Conservation (phyloP, 2,113 vertebrate genomes). For the Cynoglossus semilaevis region DNA sequence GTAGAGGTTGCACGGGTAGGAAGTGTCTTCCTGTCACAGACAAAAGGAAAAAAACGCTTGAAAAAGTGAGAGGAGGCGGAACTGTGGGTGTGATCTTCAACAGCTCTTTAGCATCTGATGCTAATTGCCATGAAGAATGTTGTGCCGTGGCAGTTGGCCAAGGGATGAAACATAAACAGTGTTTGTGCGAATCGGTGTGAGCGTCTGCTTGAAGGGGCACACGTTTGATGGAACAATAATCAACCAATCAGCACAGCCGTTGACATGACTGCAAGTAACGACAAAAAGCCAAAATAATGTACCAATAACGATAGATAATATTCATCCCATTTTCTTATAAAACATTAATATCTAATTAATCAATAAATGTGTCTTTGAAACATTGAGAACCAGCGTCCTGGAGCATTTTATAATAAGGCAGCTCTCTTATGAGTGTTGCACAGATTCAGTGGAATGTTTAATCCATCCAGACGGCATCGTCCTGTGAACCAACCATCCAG, state of each 20-base stretch:
- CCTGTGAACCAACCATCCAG: conserved; percentile 16
- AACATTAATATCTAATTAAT: no score
- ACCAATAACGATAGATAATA: no score
- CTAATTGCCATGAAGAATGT: conserved; percentile 73
- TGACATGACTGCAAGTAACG: conserved; percentile 32
- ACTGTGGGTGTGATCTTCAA: conserved; percentile 44
- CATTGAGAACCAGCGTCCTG: conserved; percentile 7
- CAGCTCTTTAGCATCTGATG: conserved; percentile 49
- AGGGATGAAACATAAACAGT: conserved; percentile 51
- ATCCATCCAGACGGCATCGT: conserved; percentile 19
- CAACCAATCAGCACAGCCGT: not conserved
- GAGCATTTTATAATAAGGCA: not conserved
- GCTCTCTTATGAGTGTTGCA: not conserved
- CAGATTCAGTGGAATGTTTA: conserved; percentile 20
- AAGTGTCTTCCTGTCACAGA: conserved; percentile 1
- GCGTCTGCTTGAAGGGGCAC: not conserved
- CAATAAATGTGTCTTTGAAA: not conserved
- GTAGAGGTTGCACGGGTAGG: not conserved
- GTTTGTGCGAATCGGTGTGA: conserved; percentile 16
- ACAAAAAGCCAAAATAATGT: conserved; percentile 36
- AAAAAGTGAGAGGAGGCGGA: conserved; percentile 24
- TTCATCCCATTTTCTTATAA: no score
- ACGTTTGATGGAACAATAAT: conserved; percentile 13
- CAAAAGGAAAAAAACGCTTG: not conserved
- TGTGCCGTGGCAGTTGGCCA: conserved; percentile 67